Evolutionary conservation across 2,888 invertebrate genomes (phyloP).

Genomic region (Apamea crenata): DNA sequence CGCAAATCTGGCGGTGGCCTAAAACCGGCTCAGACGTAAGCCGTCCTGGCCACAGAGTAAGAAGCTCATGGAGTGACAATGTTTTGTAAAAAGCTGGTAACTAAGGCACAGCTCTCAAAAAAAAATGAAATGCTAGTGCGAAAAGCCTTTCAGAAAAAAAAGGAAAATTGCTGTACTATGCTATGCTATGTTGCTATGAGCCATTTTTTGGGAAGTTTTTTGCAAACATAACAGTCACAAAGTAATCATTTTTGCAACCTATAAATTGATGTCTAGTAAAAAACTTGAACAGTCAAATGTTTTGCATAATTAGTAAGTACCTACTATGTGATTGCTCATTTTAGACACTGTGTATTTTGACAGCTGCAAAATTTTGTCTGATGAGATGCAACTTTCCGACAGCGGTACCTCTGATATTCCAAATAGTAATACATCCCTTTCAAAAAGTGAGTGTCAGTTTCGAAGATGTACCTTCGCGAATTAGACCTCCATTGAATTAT

Average conservation of each 20-base stretch:
- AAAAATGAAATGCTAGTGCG: not conserved
- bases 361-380: too few relatives aligned
- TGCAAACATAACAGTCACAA: not conserved
- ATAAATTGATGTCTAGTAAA: too few relatives aligned
- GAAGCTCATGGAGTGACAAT: conserved; percentile 8
- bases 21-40: conserved; percentile 65
- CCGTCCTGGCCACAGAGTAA: conserved; percentile 28
- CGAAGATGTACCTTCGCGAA: not conserved
- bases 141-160: not conserved
- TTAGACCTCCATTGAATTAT: conserved; percentile 16
- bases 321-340: too few relatives aligned
- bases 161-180: not conserved
- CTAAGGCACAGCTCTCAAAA: not conserved
- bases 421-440: too few relatives aligned
- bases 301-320: too few relatives aligned
- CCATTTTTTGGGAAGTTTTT: not conserved
- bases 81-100: not conserved
- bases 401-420: too few relatives aligned
- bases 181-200: not conserved
- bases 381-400: too few relatives aligned
- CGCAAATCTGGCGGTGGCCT: conserved; percentile 62
- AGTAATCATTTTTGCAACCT: not conserved
- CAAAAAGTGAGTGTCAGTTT: not conserved
- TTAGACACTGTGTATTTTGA: too few relatives aligned
- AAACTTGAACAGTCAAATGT: too few relatives aligned